Conservation (phyloP, 1,140 invertebrate genomes). For the Apis dorsata region DNA sequence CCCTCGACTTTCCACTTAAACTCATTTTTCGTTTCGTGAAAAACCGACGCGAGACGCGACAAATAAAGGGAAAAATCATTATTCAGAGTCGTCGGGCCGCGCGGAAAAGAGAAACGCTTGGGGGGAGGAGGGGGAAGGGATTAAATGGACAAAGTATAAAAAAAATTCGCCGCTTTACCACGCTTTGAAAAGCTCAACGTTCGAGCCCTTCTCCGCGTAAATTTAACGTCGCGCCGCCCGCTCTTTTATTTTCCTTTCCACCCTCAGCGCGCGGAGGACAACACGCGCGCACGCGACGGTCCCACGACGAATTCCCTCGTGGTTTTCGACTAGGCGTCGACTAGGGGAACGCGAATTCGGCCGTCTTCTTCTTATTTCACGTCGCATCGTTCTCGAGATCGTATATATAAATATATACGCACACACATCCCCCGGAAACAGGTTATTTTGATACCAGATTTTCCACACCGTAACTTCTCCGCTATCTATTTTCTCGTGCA, state of each 20-base stretch:
- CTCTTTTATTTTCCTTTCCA: conserved; percentile 8
- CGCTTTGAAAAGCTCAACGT: background rate
- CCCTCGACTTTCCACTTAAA: too few species aligned
- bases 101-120: background rate
- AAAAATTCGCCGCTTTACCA: conserved; percentile 2
- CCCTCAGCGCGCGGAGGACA: too few species aligned
- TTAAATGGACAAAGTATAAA: conserved; percentile 31
- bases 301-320: background rate
- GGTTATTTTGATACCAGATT: conserved; percentile 1
- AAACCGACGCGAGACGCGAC: background rate
- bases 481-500: background rate
- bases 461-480: background rate
- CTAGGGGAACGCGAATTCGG: background rate
- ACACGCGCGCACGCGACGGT: background rate
- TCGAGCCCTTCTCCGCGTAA: background rate
- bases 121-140: background rate
- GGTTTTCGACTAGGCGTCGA: background rate
- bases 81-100: background rate
- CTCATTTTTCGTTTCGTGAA: background rate
- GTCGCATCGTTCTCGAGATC: too few species aligned
- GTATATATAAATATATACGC: too few species aligned
- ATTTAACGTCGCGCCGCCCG: conserved; percentile 14
- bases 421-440: too few species aligned
- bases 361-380: background rate
- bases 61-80: conserved; percentile 5